Percentiles rank a stretch among this genome's conserved stretches.
Conservation (phyloP, 2,888 invertebrate genomes). For the Tuberolachnus salignus region DNA sequence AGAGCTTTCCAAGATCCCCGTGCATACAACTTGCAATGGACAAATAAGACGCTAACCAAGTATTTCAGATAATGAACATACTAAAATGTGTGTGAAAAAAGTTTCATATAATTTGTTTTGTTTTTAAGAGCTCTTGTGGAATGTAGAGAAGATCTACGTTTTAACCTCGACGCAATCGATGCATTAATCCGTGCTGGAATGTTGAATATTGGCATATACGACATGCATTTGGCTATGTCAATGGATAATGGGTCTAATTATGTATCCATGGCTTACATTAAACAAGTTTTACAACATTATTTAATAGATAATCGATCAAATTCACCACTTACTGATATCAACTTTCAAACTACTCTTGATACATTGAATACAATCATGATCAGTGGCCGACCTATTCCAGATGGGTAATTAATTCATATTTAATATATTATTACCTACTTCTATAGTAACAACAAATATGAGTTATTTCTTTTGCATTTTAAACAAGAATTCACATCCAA, state of each 20-base stretch:
- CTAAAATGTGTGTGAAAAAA: neutral
- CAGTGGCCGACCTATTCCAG: constrained; percentile 75
- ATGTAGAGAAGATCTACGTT: constrained; percentile 85
- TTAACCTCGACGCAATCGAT: constrained; percentile 91
- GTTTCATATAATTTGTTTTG: constrained; percentile 10
- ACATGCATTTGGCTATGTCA: constrained; percentile 79
- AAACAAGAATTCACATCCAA: too few relatives aligned
- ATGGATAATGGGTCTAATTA: constrained; percentile 85
- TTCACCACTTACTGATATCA: constrained; percentile 78
- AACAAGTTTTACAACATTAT: constrained; percentile 87
- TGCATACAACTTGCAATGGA: constrained; percentile 88
- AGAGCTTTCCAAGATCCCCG: constrained; percentile 86
- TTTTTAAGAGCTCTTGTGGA: constrained; percentile 70
- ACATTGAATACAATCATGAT: constrained; percentile 78
- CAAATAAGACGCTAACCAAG: constrained; percentile 88
- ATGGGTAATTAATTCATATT: constrained; percentile 68
- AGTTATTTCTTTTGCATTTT: too few relatives aligned
- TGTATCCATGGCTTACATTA: constrained; percentile 85
- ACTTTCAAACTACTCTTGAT: constrained; percentile 86
- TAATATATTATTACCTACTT: neutral
- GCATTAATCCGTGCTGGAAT: constrained; percentile 82
- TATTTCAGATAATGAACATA: constrained; percentile 63
- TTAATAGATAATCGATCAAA: constrained; percentile 83
- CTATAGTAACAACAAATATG: too few relatives aligned
- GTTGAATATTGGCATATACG: constrained; percentile 77